A percentile compares a stretch with the other conserved stretches of the same genome.
These are phyloP conservation scores for Dynastes hyllus DNA, from an alignment of 2,888 invertebrate species.

Conservation along the genomic window DNA sequence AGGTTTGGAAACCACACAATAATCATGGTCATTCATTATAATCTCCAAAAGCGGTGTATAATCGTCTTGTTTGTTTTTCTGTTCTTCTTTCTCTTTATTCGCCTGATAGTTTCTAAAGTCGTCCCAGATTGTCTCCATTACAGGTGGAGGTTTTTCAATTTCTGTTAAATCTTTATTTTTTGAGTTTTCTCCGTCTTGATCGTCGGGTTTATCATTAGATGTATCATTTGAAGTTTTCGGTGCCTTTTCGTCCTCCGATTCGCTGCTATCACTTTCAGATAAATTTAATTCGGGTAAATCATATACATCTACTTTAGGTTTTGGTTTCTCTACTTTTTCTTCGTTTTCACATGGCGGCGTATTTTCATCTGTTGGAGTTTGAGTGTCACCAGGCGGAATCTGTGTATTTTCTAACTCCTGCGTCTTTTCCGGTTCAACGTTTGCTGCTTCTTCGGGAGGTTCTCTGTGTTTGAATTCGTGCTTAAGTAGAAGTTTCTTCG, in stretches of 20 bases:
- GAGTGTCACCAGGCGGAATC: conserved; percentile 57
- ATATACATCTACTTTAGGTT: conserved; percentile 76
- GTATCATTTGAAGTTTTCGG: conserved; percentile 20
- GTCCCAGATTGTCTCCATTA: conserved; percentile 84
- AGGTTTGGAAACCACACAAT: conserved; percentile 73
- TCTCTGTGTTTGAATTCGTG: conserved; percentile 80
- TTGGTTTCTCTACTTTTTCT: conserved; percentile 61
- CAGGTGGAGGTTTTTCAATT: conserved; percentile 75
- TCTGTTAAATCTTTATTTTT: conserved; percentile 61
- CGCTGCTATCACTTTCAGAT: conserved; percentile 88
- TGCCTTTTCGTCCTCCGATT: conserved; percentile 72
- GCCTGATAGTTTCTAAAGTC: conserved; percentile 85
- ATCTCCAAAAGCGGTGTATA: conserved; percentile 57
- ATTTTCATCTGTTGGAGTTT: conserved; percentile 63
- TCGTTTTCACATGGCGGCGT: conserved; percentile 68
- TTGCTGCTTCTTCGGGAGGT: conserved; percentile 62
- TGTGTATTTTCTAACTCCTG: conserved; percentile 60
- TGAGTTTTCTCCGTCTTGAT: conserved; percentile 9
- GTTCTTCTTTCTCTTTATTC: conserved; percentile 74
- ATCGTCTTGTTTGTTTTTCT: conserved; percentile 37
- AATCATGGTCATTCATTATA: conserved; percentile 81
- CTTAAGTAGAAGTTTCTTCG: conserved; percentile 83
- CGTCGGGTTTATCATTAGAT: conserved; percentile 20
- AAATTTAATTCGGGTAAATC: conserved; percentile 88
- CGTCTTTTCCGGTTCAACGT: conserved; percentile 54